phyloP scores from a whole-genome alignment of 2,113 vertebrate genomes.

The Callipepla squamata region DNA sequence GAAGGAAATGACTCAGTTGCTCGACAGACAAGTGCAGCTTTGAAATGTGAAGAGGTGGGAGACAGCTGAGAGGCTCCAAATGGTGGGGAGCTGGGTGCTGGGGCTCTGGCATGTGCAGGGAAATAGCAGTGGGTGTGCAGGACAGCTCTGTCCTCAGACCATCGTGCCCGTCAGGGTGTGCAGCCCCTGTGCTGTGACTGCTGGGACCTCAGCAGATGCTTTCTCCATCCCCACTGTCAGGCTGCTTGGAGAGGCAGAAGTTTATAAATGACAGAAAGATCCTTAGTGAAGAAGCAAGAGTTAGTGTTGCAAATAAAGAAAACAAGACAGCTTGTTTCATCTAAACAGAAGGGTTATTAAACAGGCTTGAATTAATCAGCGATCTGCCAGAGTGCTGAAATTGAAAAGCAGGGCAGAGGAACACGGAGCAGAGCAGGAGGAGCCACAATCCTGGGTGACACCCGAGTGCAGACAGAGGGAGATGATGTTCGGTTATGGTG shows the following conservation, averaged over 20 bases:
- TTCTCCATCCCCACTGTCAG: conserved; percentile 62
- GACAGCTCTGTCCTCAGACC: neutral
- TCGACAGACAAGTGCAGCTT: conserved; percentile 68
- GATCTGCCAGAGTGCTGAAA: conserved; percentile 73
- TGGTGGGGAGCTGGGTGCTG: neutral
- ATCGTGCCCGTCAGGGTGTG: neutral
- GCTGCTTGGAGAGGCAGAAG: conserved; percentile 69
- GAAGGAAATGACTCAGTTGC: conserved; percentile 75
- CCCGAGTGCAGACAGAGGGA: neutral
- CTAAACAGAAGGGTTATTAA: conserved; percentile 83
- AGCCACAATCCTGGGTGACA: neutral
- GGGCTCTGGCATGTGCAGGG: neutral
- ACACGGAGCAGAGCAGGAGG: conserved; percentile 18
- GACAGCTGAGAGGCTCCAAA: conserved; percentile 36
- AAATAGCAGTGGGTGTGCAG: accelerated
- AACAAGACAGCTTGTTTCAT: conserved; percentile 85
- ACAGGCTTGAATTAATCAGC: conserved; percentile 82
- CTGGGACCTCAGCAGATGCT: conserved; percentile 69
- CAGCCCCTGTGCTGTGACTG: neutral
- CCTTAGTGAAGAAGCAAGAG: conserved; percentile 77
- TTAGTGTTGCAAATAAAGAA: conserved; percentile 81
- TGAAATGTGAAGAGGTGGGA: conserved; percentile 37
- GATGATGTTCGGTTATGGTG: neutral
- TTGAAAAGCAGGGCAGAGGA: conserved; percentile 62
- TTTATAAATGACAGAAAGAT: conserved; percentile 79